Evolutionary conservation across 2,888 invertebrate species (phyloP).

Genomic region (Heteromyza rotundicornis): DNA sequence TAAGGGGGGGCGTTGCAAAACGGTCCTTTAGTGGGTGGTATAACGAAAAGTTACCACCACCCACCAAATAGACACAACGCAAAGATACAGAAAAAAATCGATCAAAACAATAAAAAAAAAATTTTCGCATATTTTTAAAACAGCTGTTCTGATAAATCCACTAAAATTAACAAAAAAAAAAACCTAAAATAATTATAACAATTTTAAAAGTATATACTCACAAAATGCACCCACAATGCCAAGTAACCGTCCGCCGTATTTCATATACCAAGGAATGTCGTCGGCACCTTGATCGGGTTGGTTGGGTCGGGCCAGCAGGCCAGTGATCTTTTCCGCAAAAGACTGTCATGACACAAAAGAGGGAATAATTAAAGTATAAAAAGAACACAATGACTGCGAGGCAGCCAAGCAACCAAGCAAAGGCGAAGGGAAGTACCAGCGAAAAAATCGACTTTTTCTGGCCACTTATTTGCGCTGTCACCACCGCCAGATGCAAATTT

Average conservation of each 20-base stretch:
- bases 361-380: no score
- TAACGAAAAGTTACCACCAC: background rate
- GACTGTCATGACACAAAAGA: slow-evolving; percentile 38
- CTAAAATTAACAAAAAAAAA: no score
- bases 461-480: no score
- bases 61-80: background rate
- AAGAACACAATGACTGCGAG: no score
- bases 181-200: background rate
- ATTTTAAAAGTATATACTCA: slow-evolving; percentile 64
- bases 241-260: slow-evolving; percentile 81
- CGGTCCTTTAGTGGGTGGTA: background rate
- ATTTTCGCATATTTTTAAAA: background rate
- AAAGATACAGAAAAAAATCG: slow-evolving; percentile 1
- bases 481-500: background rate
- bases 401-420: no score
- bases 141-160: no score
- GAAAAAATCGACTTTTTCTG: background rate
- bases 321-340: slow-evolving; percentile 78
- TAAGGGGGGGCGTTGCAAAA: background rate
- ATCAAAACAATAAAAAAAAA: background rate
- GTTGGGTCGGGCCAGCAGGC: slow-evolving; percentile 81
- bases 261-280: slow-evolving; percentile 90
- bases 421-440: background rate
- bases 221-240: slow-evolving; percentile 85
- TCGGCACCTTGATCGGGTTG: slow-evolving; percentile 71